Evolutionary conservation across 2,888 invertebrate genomes (phyloP), one percentile per base, ranked within the genome.

Genomic region (Andrena hattorfiana): DNA sequence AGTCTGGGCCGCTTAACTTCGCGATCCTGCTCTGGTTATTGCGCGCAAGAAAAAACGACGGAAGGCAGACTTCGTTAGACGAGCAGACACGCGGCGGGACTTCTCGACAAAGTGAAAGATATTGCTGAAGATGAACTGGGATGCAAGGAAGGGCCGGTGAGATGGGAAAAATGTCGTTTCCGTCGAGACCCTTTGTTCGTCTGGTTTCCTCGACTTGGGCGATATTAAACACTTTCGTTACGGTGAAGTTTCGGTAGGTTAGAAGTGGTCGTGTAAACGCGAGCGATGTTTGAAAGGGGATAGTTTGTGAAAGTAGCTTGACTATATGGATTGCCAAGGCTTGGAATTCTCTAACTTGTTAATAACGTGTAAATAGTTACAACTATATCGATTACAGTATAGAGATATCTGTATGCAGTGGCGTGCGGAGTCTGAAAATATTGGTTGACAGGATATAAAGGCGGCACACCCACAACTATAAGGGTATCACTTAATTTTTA

Each of bases 1-100:
- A 42, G 51, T 49, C 42, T 26, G 49, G 59, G 32, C 26, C 81
- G 73, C 79, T 82, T 82, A 70, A 62, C 70, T 68, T 54, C 20
- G 59, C 62, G 56, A 77, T 74, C 51, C 63, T 48, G 48, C 26
- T 56, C 56, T 56, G 70, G 49, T 74, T 81, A 74, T 81, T 74
- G 74, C 77, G 59, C 51, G 68, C 48, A 23, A 62, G 66, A 63
- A 73, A 66, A 62, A 77, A 73, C 63, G 42, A 66, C 60, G 63
- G 51, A 23, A 42, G 51, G 48, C n/a, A 20, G 68, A 48, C 28
- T 64, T 56, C 20, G 54, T 30, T 10, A 28, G 35, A 56, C 5
- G 16, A 13, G 28, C 28, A 6, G 8, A 7, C n/a, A n/a, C 16
- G 20, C 28, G 23, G 13, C 13, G 3, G n/a, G 23, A 32, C 2